Percentiles rank a stretch among this genome's conserved stretches.
Evolutionary conservation across 2,797 vertebrate genomes (phyloP).

Genomic region (Pitangus sulphuratus): DNA sequence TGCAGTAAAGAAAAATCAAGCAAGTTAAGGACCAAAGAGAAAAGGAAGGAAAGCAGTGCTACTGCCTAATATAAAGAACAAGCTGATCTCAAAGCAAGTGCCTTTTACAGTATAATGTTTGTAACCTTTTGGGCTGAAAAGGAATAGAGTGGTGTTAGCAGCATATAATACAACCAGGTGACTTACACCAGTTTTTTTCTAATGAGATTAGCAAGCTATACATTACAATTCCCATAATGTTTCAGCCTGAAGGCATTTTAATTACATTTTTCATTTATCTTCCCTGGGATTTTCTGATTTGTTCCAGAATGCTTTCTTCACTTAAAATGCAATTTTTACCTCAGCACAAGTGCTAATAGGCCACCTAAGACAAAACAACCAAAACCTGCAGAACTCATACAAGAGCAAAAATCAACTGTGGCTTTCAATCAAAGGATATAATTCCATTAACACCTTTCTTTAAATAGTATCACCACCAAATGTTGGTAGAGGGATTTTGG

Average conservation of each 20-base stretch:
- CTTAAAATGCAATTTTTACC: conserved; percentile 18
- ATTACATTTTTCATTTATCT: conserved; percentile 35
- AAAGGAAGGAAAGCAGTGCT: neutral
- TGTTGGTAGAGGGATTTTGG: neutral
- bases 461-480: neutral
- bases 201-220: conserved; percentile 15
- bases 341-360: neutral
- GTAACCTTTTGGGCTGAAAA: neutral
- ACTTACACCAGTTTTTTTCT: neutral
- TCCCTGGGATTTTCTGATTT: conserved; percentile 14
- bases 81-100: neutral
- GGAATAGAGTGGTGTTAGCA: neutral
- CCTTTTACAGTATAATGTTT: neutral
- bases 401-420: neutral
- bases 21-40: neutral
- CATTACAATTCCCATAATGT: neutral
- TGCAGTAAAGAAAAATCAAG: neutral
- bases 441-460: neutral
- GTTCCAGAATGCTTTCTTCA: conserved; percentile 31
- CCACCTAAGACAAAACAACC: conserved; percentile 1
- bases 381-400: neutral
- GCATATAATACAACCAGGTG: neutral
- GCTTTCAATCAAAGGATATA: neutral
- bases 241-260: conserved; percentile 22
- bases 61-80: neutral